phyloP scores from a whole-genome alignment of 2,113 vertebrate species.

The Phaetusa simplex region DNA sequence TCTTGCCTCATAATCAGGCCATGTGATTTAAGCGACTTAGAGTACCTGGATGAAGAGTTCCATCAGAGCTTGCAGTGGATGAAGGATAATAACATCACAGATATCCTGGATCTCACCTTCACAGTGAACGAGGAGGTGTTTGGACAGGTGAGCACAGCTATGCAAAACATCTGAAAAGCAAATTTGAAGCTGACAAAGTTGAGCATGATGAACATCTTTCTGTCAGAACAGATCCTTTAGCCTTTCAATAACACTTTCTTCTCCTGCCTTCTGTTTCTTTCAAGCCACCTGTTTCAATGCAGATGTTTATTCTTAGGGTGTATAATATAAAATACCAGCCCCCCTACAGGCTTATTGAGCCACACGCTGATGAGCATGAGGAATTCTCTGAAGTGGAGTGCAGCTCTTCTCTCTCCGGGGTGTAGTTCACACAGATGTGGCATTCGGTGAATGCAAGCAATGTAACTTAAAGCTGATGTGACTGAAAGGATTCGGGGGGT shows the following conservation, averaged over 20 bases:
- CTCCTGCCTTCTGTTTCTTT: conserved; percentile 10
- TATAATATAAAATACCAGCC: neutral
- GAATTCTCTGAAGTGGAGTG: conserved; percentile 23
- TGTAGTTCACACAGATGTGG: conserved; percentile 16
- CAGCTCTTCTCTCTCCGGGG: neutral
- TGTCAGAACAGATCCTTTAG: conserved; percentile 33
- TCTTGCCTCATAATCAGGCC: conserved; percentile 71
- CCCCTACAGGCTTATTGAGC: conserved; percentile 4
- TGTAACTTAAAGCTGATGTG: neutral
- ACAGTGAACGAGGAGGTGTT: conserved; percentile 99
- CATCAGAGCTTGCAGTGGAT: conserved; percentile 99
- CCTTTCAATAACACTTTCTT: conserved; percentile 21
- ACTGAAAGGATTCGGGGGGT: neutral
- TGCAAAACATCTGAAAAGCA: conserved; percentile 3
- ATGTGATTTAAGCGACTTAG: conserved; percentile 94
- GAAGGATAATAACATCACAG: conserved; percentile 98
- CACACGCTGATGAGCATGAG: conserved; percentile 23
- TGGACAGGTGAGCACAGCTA: conserved; percentile 86
- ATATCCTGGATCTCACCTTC: conserved; percentile 96
- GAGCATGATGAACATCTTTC: conserved; percentile 9
- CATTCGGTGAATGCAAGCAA: conserved; percentile 5
- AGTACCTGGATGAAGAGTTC: conserved; percentile 98
- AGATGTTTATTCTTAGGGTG: conserved; percentile 28
- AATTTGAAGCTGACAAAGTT: neutral
- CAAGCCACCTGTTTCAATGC: conserved; percentile 32